Base-by-base conservation (phyloP, 2,113 vertebrate genomes). In the Neotoma lepida region DNA sequence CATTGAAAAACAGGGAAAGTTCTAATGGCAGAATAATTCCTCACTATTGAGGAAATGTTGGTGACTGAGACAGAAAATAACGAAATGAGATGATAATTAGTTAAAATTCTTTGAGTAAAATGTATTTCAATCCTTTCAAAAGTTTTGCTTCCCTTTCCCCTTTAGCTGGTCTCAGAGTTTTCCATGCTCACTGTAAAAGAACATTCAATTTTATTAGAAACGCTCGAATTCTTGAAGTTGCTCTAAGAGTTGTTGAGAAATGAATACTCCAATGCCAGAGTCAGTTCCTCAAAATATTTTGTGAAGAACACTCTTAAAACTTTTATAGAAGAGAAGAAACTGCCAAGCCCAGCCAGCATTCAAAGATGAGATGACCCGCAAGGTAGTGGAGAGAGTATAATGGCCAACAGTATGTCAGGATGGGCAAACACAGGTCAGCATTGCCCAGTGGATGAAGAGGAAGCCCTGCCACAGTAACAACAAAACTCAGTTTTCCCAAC, bases 211-310 rank as follows among this genome's bases (percentile, higher is more conserved):
- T 91, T 90, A 78, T 73, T 80, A 94, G 82, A 71, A 85, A 58
- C 58, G 56, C 56, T 74, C 30, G 49, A 35, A 88, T 96, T 94
- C 56, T 80, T 93, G 90, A 93, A 68, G 88, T 71, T 58, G 74
- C 46, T 73, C 58, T 63, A 76, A 80, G 35, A 66, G 88, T 88
- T 86, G 66, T 81, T 91, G 90, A 94, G 90, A 94, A 88, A 63
- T 76, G 14, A 39, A 39, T 73, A 22, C 64, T 49, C 84, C 82
- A 41, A 22, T 61, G 39, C 35, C 28, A 39, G 82, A 35, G 35
- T 90, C 61, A 92, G 73, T 84, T 92, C 84, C 88, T 86, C 35
- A 33, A 86, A 49, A 18, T 88, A 51, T 76, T 74, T 95, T 85
- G 49, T 46, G 39, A 88, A 54, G 30, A 93, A 88, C 84, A 66